These are phyloP conservation scores for Pachyrhynchus sulphureomaculatus DNA, from an alignment of 1,140 invertebrate species.

Conservation along the genomic window DNA sequence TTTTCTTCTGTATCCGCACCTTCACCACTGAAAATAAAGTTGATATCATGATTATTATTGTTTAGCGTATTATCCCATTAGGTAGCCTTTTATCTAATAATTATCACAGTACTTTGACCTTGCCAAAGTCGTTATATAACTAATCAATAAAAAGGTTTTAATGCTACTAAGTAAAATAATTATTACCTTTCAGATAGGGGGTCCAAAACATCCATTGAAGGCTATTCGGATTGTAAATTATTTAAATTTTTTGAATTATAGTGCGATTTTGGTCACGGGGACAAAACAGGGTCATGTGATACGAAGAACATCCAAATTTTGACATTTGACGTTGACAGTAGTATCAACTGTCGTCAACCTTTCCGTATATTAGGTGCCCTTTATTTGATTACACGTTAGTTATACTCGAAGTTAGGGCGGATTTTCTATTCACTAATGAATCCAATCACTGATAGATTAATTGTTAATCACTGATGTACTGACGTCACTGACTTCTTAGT, in stretches of 20 bases:
- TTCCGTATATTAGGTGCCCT: too few relatives aligned
- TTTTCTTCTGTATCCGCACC: constrained; percentile 41
- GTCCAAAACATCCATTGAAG: constrained; percentile 49
- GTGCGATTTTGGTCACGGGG: constrained; percentile 53
- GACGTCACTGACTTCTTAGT: too few relatives aligned
- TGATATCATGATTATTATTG: constrained; percentile 23
- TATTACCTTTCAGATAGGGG: constrained; percentile 46
- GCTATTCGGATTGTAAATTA: constrained; percentile 21
- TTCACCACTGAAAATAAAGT: constrained; percentile 37
- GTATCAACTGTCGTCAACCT: too few relatives aligned
- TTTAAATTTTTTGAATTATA: constrained; percentile 49
- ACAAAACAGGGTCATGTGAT: constrained; percentile 53
- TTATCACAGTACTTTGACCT: constrained; percentile 39
- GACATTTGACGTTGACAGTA: constrained; percentile 14
- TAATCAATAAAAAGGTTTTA: not conserved
- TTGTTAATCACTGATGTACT: too few relatives aligned
- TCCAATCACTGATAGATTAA: too few relatives aligned
- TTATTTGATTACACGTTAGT: too few relatives aligned
- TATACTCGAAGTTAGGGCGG: too few relatives aligned
- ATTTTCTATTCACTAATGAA: too few relatives aligned
- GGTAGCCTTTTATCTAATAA: constrained; percentile 27
- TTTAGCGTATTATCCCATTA: constrained; percentile 32
- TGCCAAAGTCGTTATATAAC: constrained; percentile 46
- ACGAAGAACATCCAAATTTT: constrained; percentile 20
- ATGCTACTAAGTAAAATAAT: not conserved